Conservation (phyloP, 2,797 vertebrate species). For the Enteromius afrohamiltoni region DNA sequence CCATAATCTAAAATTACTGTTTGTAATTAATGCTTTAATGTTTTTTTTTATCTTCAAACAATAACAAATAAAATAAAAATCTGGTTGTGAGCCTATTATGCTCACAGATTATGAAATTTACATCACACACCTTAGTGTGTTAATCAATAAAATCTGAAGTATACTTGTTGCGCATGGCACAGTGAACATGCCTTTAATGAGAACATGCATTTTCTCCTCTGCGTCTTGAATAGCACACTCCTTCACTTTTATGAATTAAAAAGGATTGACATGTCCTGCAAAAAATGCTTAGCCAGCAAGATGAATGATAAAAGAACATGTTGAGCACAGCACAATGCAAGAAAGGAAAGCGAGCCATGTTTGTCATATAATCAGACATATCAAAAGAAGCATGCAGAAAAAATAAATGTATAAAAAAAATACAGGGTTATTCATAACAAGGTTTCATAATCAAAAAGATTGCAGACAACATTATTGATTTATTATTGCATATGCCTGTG, state of each 20-base stretch:
- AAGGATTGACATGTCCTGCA: background rate
- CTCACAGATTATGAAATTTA: no score
- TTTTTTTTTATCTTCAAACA: background rate
- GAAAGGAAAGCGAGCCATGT: background rate
- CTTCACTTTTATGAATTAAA: conserved; percentile 16
- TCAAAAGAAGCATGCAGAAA: conserved; percentile 19
- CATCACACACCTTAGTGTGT: background rate
- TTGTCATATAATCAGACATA: conserved; percentile 25
- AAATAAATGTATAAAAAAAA: background rate
- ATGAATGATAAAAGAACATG: conserved; percentile 25
- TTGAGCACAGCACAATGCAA: conserved; percentile 2
- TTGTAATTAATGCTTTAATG: background rate
- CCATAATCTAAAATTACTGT: background rate
- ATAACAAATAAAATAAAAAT: background rate
- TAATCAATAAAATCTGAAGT: background rate
- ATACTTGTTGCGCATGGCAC: background rate
- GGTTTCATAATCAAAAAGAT: background rate
- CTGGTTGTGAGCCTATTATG: background rate
- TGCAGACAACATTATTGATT: conserved; percentile 23
- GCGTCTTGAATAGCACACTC: background rate
- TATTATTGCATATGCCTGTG: conserved; percentile 4
- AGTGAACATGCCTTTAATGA: background rate
- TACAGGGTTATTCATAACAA: background rate
- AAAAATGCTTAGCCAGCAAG: conserved; percentile 28
- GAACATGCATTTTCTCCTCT: background rate